Evolutionary conservation across 2,888 invertebrate genomes (phyloP), one percentile per base, ranked within the genome.

Genomic region (Homarus gammarus): DNA sequence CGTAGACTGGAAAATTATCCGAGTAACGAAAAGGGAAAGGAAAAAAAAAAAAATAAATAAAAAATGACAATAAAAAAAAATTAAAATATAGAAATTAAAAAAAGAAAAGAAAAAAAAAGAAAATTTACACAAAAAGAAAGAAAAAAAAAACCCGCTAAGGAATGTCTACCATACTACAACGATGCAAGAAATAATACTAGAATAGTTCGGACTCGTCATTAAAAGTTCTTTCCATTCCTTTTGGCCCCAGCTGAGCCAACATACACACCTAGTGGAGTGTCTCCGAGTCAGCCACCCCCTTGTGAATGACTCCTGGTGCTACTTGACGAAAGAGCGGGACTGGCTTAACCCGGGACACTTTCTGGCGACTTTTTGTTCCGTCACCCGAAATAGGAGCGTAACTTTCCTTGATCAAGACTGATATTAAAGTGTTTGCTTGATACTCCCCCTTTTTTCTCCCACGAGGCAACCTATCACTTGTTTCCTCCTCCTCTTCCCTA

Each of bases 191-290:
- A 12, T 44, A 44, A 12, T 44, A 44, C 44, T 5, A 44, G 44
- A 12, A 44, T 44, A n/a, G 12, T 12, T 5, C 12, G 44, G 56
- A 18, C 10, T 56, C 15, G 64, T 27, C 64, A 64, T 64, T 64
- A 64, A 64, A 64, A 64, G 64, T 64, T 64, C 64, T 27, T 64
- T 64, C 64, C 64, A 64, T 27, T 64, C 64, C 64, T 64, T 64
- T 64, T 27, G 64, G 27, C 27, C 64, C 64, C 64, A 64, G 64
- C 64, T 64, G 27, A 64, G 27, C 27, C 64, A 64, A 64, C 64
- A 27, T 5, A 27, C n/a, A 27, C 27, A 5, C 27, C 2, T n/a
- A 64, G 27, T 3, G 64, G 27, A 64, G 64, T 10, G 56, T 64
- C 27, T 27, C 6, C 27, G 1, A 2, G 0, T 1, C 6, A 27